phyloP scores from a whole-genome alignment of 2,113 vertebrate species.

The Lipotes vexillifer region DNA sequence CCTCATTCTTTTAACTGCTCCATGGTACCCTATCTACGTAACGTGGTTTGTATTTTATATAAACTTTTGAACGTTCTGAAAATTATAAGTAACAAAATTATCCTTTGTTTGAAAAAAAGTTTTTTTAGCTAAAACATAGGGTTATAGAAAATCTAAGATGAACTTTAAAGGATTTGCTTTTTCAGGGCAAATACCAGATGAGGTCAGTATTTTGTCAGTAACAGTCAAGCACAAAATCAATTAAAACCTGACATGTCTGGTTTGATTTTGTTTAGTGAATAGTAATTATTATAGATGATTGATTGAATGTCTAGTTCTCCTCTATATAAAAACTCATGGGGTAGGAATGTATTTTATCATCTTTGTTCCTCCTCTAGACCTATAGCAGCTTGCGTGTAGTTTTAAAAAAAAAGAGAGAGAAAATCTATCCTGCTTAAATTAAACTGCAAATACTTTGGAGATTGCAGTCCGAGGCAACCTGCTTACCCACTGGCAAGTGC shows the following conservation, averaged over 20 bases:
- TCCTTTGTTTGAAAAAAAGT: neutral
- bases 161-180: neutral
- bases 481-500: neutral
- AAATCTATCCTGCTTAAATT: neutral
- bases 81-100: neutral
- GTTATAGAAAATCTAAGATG: neutral
- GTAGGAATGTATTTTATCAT: neutral
- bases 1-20: neutral
- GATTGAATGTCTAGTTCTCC: neutral
- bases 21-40: neutral
- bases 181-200: neutral
- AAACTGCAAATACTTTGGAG: neutral
- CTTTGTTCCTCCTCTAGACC: neutral
- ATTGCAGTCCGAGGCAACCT: neutral
- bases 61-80: neutral
- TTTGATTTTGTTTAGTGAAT: neutral
- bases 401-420: too few relatives aligned
- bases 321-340: neutral
- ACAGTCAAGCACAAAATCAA: neutral
- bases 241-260: neutral
- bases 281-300: neutral
- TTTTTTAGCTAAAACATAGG: neutral
- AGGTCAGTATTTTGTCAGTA: neutral
- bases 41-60: neutral
- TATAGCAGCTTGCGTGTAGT: neutral